These are phyloP conservation scores for Microcebus griseorufus DNA, from an alignment of 2,113 vertebrate species.

Conservation along the genomic window DNA sequence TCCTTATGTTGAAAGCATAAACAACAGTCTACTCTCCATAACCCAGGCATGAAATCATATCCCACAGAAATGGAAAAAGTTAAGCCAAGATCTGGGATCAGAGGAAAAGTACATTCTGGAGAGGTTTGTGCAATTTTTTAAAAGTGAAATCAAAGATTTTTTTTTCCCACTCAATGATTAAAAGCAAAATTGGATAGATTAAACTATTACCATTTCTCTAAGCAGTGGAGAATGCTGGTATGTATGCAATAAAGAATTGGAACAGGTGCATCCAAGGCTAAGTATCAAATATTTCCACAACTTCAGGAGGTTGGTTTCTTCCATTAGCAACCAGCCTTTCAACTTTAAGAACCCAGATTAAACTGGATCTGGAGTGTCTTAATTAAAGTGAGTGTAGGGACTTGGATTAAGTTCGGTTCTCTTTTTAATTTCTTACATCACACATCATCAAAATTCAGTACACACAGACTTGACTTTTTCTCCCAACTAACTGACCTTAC, in stretches of 20 bases:
- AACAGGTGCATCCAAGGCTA: constrained; percentile 83
- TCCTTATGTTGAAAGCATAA: constrained; percentile 66
- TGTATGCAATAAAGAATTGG: constrained; percentile 79
- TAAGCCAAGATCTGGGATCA: constrained; percentile 66
- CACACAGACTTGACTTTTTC: neutral
- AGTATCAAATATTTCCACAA: constrained; percentile 75
- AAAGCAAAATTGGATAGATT: constrained; percentile 82
- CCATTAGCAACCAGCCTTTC: constrained; percentile 76
- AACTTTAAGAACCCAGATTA: constrained; percentile 79
- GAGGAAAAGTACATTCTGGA: constrained; percentile 27
- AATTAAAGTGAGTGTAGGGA: constrained; percentile 82
- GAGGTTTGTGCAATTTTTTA: constrained; percentile 51
- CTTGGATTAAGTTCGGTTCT: constrained; percentile 62
- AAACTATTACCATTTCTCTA: constrained; percentile 83
- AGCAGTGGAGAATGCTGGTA: constrained; percentile 75
- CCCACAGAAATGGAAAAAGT: constrained; percentile 65
- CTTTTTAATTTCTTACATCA: constrained; percentile 74
- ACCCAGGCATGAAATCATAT: constrained; percentile 62
- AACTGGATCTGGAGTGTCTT: constrained; percentile 81
- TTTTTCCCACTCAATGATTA: constrained; percentile 72
- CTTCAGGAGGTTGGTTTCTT: constrained; percentile 74
- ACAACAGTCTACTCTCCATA: constrained; percentile 67
- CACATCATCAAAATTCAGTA: constrained; percentile 66
- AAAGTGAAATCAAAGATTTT: constrained; percentile 60
- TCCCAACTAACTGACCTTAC: neutral